These are phyloP conservation scores for Glossosoma conforme DNA, from an alignment of 1,140 invertebrate genomes.

Conservation along the genomic window DNA sequence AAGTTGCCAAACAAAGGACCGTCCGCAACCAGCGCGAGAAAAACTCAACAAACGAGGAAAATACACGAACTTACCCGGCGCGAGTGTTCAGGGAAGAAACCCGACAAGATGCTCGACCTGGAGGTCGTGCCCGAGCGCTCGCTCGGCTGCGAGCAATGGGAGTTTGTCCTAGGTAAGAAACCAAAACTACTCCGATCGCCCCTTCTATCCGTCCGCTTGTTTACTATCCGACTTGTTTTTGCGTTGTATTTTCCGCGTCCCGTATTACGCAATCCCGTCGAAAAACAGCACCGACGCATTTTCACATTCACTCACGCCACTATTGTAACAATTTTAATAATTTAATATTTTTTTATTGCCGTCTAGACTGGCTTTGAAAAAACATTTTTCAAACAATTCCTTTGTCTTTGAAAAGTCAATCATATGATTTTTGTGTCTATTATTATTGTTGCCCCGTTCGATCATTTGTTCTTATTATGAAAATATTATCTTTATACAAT, in stretches of 20 bases:
- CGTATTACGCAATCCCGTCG: slow-evolving; percentile 46
- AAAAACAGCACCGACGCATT: too few species aligned
- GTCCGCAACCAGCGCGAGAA: slow-evolving; percentile 40
- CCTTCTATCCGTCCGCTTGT: slow-evolving; percentile 32
- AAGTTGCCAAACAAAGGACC: slow-evolving; percentile 53
- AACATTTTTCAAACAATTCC: too few species aligned
- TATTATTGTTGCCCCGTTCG: too few species aligned
- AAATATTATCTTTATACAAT: too few species aligned
- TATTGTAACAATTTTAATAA: too few species aligned
- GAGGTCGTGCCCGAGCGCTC: slow-evolving; percentile 94
- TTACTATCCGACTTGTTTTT: slow-evolving; percentile 47
- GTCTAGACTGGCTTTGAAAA: too few species aligned
- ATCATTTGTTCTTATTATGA: too few species aligned
- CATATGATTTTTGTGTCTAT: too few species aligned
- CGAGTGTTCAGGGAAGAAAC: neutral
- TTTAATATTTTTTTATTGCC: too few species aligned
- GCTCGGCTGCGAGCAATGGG: slow-evolving; percentile 94
- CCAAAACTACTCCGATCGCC: slow-evolving; percentile 32
- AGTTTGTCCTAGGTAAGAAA: slow-evolving; percentile 88
- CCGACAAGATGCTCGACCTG: slow-evolving; percentile 89
- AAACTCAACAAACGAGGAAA: neutral
- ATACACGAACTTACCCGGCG: neutral
- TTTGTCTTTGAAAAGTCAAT: too few species aligned
- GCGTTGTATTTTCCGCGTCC: slow-evolving; percentile 45
- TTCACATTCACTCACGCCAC: too few species aligned